Percentiles rank a stretch among this genome's conserved stretches.
Conservation (phyloP, 2,888 invertebrate species). For the Polymixis lichenea region DNA sequence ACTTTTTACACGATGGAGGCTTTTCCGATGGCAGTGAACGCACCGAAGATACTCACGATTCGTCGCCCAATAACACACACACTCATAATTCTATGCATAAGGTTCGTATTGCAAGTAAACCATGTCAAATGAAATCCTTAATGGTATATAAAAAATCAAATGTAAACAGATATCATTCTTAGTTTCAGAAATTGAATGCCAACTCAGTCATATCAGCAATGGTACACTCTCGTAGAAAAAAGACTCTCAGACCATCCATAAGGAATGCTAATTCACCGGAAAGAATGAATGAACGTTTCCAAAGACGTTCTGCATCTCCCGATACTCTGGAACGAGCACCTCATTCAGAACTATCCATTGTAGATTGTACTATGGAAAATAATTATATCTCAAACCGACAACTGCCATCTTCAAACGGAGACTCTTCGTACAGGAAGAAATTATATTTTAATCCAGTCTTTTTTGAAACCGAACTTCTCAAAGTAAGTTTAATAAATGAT, state of each 20-base stretch:
- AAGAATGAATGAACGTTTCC: slow-evolving; percentile 78
- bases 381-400: slow-evolving; percentile 71
- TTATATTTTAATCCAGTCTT: slow-evolving; percentile 97
- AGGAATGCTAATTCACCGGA: slow-evolving; percentile 78
- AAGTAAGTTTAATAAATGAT: slow-evolving; percentile 88
- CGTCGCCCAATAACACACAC: slow-evolving; percentile 77
- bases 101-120: slow-evolving; percentile 65
- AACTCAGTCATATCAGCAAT: slow-evolving; percentile 84
- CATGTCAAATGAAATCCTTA: not conserved
- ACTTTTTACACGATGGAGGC: slow-evolving; percentile 81
- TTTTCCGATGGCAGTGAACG: slow-evolving; percentile 85
- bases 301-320: slow-evolving; percentile 84
- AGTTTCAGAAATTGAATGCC: slow-evolving; percentile 84
- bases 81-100: slow-evolving; percentile 79
- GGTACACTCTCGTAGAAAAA: slow-evolving; percentile 85
- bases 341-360: slow-evolving; percentile 87
- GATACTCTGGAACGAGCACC: slow-evolving; percentile 86
- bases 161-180: slow-evolving; percentile 22
- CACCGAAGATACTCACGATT: slow-evolving; percentile 83
- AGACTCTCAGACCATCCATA: slow-evolving; percentile 79
- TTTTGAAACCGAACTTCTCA: slow-evolving; percentile 95
- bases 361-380: slow-evolving; percentile 83
- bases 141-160: slow-evolving; percentile 34
- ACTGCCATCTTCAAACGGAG: slow-evolving; percentile 81
- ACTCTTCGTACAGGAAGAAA: slow-evolving; percentile 92